A percentile compares a stretch with the other conserved stretches of the same genome.
phyloP scores from a whole-genome alignment of 2,888 invertebrate species.

The Entomobrya multifasciata region DNA sequence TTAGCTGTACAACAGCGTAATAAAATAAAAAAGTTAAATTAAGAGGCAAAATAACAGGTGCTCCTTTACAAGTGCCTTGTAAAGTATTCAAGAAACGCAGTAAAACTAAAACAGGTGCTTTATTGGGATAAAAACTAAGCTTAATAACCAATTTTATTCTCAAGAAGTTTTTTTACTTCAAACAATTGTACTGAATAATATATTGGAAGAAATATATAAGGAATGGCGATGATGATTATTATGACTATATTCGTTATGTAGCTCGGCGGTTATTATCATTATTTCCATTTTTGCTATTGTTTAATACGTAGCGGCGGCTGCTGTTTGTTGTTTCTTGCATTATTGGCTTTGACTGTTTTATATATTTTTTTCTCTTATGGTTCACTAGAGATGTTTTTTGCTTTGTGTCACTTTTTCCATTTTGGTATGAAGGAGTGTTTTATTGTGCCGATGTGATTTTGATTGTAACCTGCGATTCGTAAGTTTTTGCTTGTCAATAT shows the following conservation, averaged over 20 bases:
- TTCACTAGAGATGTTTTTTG: background rate
- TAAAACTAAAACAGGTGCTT: background rate
- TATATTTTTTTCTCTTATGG: background rate
- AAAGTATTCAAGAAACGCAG: background rate
- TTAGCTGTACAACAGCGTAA: background rate
- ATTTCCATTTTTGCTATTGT: slow-evolving; percentile 5
- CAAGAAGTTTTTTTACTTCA: slow-evolving; percentile 16
- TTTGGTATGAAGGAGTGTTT: too few species aligned
- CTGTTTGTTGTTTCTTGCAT: too few species aligned
- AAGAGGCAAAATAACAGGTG: slow-evolving; percentile 14
- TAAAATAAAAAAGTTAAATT: slow-evolving; percentile 2
- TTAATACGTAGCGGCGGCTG: background rate
- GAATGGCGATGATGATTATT: background rate
- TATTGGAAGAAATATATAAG: background rate
- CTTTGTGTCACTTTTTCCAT: too few species aligned
- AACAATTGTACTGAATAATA: too few species aligned
- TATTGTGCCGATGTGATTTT: too few species aligned
- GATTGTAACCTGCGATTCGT: too few species aligned
- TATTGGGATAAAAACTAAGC: background rate
- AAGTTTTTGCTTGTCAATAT: background rate
- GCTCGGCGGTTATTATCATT: too few species aligned
- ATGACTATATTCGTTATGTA: background rate
- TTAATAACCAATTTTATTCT: slow-evolving; percentile 3
- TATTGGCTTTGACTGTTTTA: too few species aligned
- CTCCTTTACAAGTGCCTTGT: background rate